phyloP scores from a whole-genome alignment of 2,888 invertebrate genomes.

The Dyspetes luteomarginatus region DNA sequence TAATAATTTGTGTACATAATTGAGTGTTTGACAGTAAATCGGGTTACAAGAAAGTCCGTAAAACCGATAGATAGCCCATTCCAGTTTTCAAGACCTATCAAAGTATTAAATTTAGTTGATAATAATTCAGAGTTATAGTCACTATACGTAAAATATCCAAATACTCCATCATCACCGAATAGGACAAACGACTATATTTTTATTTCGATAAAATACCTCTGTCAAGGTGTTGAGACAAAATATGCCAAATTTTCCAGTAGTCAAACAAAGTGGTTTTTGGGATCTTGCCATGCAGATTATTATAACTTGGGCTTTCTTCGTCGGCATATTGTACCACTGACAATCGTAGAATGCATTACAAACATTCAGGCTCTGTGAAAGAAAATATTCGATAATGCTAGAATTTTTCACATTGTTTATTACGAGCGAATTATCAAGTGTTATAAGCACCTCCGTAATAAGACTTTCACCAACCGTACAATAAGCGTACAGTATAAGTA shows the following conservation, averaged over 20 bases:
- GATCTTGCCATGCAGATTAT: constrained; percentile 84
- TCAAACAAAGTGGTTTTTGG: constrained; percentile 84
- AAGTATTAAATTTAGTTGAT: background rate
- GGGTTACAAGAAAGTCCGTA: constrained; percentile 66
- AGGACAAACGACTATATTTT: background rate
- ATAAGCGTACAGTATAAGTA: constrained; percentile 74
- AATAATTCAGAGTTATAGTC: constrained; percentile 1
- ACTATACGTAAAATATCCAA: too few relatives aligned
- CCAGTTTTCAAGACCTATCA: constrained; percentile 72
- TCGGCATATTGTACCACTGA: constrained; percentile 83
- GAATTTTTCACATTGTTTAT: background rate
- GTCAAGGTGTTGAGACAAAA: constrained; percentile 85
- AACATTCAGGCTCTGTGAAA: constrained; percentile 84
- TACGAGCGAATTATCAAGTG: background rate
- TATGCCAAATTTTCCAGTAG: constrained; percentile 85
- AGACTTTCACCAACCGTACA: constrained; percentile 76
- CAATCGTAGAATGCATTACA: constrained; percentile 85
- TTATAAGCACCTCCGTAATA: constrained; percentile 69
- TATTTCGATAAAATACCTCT: constrained; percentile 79
- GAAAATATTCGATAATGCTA: background rate
- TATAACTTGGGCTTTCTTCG: constrained; percentile 81
- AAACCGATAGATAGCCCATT: constrained; percentile 72
- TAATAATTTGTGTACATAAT: background rate
- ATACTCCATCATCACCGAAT: too few relatives aligned
- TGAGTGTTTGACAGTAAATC: background rate